phyloP scores from a whole-genome alignment of 2,113 vertebrate species.

The Ahaetulla prasina region DNA sequence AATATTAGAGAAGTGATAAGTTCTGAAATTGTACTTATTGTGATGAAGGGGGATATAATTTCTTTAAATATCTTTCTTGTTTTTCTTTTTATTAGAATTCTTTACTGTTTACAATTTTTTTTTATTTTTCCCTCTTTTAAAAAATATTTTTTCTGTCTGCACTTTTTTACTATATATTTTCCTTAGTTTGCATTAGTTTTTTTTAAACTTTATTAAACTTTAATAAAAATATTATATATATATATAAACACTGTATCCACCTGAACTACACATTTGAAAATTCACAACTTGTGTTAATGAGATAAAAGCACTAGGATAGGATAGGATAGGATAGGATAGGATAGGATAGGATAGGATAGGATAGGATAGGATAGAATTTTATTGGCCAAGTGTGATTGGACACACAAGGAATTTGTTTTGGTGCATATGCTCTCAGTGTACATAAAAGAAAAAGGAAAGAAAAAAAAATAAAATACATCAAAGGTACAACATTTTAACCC shows the following conservation, averaged over 20 bases:
- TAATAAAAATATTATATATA: background rate
- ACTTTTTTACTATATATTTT: background rate
- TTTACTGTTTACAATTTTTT: background rate
- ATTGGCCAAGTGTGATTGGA: too few relatives aligned
- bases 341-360: too few relatives aligned
- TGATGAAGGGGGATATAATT: background rate
- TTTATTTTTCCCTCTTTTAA: background rate
- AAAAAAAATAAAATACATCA: too few relatives aligned
- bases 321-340: too few relatives aligned
- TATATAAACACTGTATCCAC: background rate
- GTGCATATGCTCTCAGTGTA: too few relatives aligned
- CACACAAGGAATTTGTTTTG: too few relatives aligned
- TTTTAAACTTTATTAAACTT: too few relatives aligned
- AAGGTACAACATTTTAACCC: too few relatives aligned
- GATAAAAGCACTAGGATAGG: background rate
- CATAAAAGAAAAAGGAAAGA: too few relatives aligned
- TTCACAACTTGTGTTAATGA: background rate
- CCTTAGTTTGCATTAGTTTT: background rate
- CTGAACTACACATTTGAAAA: background rate
- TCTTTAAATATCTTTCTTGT: background rate
- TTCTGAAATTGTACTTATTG: background rate
- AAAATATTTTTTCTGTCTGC: background rate
- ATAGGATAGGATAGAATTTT: too few relatives aligned
- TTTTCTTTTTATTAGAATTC: background rate
- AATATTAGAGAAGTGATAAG: background rate